A percentile compares a stretch with the other conserved stretches of the same genome.
These are phyloP conservation scores for Zygaena filipendulae DNA, from an alignment of 2,888 invertebrate species.

Conservation along the genomic window DNA sequence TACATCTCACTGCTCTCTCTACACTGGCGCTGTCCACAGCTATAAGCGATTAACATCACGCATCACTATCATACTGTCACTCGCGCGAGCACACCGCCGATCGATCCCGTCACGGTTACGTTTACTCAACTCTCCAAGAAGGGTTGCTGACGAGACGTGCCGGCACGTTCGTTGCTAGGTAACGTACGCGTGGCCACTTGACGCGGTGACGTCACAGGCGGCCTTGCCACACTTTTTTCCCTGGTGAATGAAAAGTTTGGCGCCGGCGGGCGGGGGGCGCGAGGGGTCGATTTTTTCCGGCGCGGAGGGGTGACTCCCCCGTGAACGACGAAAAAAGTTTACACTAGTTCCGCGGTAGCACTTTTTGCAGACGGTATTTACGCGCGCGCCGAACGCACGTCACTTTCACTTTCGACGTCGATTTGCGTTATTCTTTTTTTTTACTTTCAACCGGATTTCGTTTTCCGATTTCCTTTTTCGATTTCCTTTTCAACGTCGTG, in stretches of 20 bases:
- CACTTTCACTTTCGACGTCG: conserved; percentile 40
- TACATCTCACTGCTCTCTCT: conserved; percentile 45
- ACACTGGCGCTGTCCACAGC: conserved; percentile 30
- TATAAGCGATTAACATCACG: conserved; percentile 27
- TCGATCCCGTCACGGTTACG: conserved; percentile 4
- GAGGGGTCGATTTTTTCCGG: conserved; percentile 62
- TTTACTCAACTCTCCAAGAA: conserved; percentile 18
- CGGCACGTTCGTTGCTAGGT: conserved; percentile 67
- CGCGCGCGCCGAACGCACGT: conserved; percentile 50
- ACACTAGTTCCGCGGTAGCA: conserved; percentile 66
- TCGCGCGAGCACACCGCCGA: conserved; percentile 11
- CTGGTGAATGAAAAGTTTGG: conserved; percentile 73
- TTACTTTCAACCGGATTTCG: no score
- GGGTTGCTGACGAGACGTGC: conserved; percentile 27
- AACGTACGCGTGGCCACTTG: conserved; percentile 62
- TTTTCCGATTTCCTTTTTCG: conserved; percentile 23
- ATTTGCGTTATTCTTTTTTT: no score
- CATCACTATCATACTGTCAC: conserved; percentile 29
- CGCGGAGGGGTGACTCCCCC: conserved; percentile 56
- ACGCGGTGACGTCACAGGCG: conserved; percentile 65
- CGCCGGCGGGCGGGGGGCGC: conserved; percentile 59
- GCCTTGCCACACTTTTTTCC: conserved; percentile 71
- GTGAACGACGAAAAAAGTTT: conserved; percentile 60
- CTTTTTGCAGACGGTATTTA: conserved; percentile 64
- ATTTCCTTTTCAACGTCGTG: conserved; percentile 1